Conservation (phyloP, 2,888 invertebrate genomes). For the Herminia tarsipennalis region DNA sequence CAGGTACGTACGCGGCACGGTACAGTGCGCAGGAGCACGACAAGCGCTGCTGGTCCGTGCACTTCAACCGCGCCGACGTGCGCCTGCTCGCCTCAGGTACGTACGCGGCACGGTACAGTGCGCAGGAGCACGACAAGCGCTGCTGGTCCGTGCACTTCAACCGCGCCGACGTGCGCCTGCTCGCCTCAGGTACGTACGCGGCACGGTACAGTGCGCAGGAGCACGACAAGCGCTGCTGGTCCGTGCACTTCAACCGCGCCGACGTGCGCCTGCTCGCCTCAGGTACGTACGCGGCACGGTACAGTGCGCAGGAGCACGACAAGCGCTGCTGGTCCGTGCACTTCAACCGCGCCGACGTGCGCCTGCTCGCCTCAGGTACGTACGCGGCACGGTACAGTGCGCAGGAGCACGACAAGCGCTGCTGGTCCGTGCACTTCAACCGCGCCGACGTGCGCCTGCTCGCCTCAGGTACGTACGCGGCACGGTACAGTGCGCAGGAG, state of each 20-base stretch:
- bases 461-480: slow-evolving; percentile 91
- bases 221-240: slow-evolving; percentile 98
- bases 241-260: slow-evolving; percentile 96
- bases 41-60: slow-evolving; percentile 98
- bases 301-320: slow-evolving; percentile 96
- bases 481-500: too few species aligned
- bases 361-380: slow-evolving; percentile 93
- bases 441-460: slow-evolving; percentile 94
- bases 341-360: slow-evolving; percentile 96
- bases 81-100: slow-evolving; percentile 94
- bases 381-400: too few species aligned
- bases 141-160: slow-evolving; percentile 99
- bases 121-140: slow-evolving; percentile 95
- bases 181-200: slow-evolving; percentile 90
- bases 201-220: slow-evolving; percentile 91
- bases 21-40: slow-evolving; percentile 94
- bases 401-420: slow-evolving; percentile 96
- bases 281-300: slow-evolving; percentile 81
- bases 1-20: slow-evolving; percentile 87
- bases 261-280: slow-evolving; percentile 96
- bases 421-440: slow-evolving; percentile 98
- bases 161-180: slow-evolving; percentile 93
- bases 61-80: slow-evolving; percentile 96
- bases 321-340: slow-evolving; percentile 98
- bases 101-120: slow-evolving; percentile 87